Conservation (phyloP, 2,888 invertebrate genomes). For the Dryobota labecula region DNA sequence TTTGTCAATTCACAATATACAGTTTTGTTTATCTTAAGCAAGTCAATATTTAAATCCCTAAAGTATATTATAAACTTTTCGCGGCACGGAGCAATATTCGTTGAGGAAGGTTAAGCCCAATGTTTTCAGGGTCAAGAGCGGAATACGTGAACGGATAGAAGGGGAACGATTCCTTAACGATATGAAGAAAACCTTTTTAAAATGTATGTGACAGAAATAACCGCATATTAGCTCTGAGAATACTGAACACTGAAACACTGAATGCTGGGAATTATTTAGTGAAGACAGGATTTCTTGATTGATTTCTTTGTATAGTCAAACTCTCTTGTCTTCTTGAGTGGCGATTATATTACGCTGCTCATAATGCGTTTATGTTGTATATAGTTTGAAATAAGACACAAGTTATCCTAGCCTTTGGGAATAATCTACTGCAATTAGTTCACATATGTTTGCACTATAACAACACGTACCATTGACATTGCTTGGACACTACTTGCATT, state of each 20-base stretch:
- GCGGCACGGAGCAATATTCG: constrained; percentile 52
- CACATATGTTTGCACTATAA: constrained; percentile 35
- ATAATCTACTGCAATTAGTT: constrained; percentile 35
- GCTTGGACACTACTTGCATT: constrained; percentile 36
- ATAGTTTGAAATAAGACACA: constrained; percentile 1
- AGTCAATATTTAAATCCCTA: constrained; percentile 37
- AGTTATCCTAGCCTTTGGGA: constrained; percentile 21
- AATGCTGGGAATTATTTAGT: constrained; percentile 31
- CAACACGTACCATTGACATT: constrained; percentile 52
- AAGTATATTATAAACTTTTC: constrained; percentile 46
- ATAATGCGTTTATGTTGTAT: neutral
- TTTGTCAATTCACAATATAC: constrained; percentile 10
- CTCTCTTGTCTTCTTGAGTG: neutral
- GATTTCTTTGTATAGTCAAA: constrained; percentile 3
- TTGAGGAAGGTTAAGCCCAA: constrained; percentile 61
- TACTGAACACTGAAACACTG: constrained; percentile 20
- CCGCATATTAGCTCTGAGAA: constrained; percentile 18
- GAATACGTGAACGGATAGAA: constrained; percentile 52
- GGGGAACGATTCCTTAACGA: constrained; percentile 34
- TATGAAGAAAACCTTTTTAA: constrained; percentile 44
- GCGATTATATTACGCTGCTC: neutral
- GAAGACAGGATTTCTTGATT: neutral
- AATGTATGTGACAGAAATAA: constrained; percentile 45
- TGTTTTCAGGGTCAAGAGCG: constrained; percentile 58
- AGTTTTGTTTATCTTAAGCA: constrained; percentile 23